Conservation (phyloP, 2,797 vertebrate genomes). For the Chelmon rostratus region DNA sequence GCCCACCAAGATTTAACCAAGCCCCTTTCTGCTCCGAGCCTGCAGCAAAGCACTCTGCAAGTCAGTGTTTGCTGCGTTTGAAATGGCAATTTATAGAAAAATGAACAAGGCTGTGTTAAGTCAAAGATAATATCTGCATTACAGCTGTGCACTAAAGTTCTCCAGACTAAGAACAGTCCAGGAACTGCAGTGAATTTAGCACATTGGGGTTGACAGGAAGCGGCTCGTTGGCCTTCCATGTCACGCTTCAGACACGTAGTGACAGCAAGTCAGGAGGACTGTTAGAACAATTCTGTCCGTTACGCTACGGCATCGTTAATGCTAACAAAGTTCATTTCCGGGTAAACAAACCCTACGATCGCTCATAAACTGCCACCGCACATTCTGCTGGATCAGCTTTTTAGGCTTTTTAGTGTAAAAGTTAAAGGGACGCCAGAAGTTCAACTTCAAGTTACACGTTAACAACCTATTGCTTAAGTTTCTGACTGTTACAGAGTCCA, state of each 20-base stretch:
- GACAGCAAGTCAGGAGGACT: constrained; percentile 26
- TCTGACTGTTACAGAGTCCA: not conserved
- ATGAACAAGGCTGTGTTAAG: not conserved
- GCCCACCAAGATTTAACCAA: constrained; percentile 13
- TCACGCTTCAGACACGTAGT: constrained; percentile 21
- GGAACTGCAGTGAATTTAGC: not conserved
- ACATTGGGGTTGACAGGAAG: constrained; percentile 9
- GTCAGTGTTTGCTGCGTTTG: not conserved
- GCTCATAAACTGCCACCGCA: not conserved
- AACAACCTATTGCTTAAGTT: not conserved
- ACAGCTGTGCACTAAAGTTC: not conserved
- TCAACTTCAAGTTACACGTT: not conserved
- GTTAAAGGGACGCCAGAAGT: not conserved
- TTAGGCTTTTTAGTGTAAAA: fast-evolving
- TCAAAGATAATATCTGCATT: too few relatives aligned
- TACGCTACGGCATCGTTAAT: not conserved
- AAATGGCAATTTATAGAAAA: not conserved
- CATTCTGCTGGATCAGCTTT: too few relatives aligned
- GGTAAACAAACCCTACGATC: not conserved
- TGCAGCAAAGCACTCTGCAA: not conserved
- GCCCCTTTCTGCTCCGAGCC: not conserved
- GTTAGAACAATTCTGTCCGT: not conserved
- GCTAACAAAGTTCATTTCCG: not conserved
- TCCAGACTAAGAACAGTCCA: not conserved
- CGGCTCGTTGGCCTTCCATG: constrained; percentile 11